A percentile compares a stretch with the other conserved stretches of the same genome.
phyloP scores from a whole-genome alignment of 2,113 vertebrate genomes.

The Lepus europaeus region DNA sequence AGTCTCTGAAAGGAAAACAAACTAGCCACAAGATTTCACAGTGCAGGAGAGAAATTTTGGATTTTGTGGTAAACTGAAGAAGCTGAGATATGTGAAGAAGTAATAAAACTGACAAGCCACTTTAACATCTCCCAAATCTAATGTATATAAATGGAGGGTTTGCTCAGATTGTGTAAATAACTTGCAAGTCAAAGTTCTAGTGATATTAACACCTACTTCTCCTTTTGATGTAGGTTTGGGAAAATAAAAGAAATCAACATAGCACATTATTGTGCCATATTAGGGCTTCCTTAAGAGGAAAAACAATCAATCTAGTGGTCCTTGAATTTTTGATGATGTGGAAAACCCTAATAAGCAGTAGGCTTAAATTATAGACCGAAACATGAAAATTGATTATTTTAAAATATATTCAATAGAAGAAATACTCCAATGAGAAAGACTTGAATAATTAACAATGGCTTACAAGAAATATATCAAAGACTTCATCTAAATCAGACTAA shows the following conservation, averaged over 20 bases:
- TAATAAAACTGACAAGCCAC: background rate
- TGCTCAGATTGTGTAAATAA: conserved; percentile 22
- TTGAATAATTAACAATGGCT: conserved; percentile 43
- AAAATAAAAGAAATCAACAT: conserved; percentile 38
- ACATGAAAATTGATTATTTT: conserved; percentile 52
- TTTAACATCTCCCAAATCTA: conserved; percentile 28
- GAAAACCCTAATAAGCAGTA: background rate
- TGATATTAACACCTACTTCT: background rate
- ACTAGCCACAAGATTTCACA: background rate
- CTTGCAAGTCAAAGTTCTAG: conserved; percentile 22
- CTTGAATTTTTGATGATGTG: conserved; percentile 11
- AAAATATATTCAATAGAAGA: conserved; percentile 12
- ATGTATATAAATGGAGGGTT: background rate
- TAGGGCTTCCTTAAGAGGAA: background rate
- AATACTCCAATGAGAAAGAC: background rate
- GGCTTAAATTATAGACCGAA: conserved; percentile 3
- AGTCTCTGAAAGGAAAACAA: conserved; percentile 57
- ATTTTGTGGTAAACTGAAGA: conserved; percentile 9
- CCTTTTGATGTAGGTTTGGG: background rate
- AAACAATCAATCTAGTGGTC: background rate
- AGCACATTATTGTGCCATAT: background rate
- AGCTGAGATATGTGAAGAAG: background rate
- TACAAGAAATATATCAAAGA: background rate
- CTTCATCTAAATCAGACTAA: conserved; percentile 31
- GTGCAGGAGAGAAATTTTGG: background rate